Evolutionary conservation across 2,113 vertebrate genomes (phyloP).

Genomic region (Urocynchramus pylzowi): DNA sequence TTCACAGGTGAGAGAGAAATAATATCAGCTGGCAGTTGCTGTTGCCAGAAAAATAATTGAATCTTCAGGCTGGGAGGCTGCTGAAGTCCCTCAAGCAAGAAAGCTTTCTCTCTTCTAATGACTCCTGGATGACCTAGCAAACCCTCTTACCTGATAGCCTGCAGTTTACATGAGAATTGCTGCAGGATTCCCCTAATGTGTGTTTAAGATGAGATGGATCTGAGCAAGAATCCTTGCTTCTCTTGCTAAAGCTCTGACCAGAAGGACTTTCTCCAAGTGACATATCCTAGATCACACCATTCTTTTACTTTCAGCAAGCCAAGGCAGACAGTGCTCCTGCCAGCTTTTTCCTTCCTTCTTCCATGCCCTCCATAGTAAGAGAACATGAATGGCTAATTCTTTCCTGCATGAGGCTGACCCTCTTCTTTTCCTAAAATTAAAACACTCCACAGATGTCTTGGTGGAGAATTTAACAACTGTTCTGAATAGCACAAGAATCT

Average conservation of each 20-base stretch:
- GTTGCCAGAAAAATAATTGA: not conserved
- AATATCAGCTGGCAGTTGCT: not conserved
- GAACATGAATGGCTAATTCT: not conserved
- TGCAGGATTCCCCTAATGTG: not conserved
- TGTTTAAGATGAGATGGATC: not conserved
- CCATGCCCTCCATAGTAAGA: not conserved
- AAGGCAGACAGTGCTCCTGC: not conserved
- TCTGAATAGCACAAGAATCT: not conserved
- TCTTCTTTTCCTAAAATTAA: not conserved
- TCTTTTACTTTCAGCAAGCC: not conserved
- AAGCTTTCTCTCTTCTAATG: not conserved
- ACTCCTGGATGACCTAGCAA: not conserved
- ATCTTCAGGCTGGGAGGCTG: not conserved
- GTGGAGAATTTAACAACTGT: not conserved
- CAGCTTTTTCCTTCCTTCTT: not conserved
- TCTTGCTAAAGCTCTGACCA: not conserved
- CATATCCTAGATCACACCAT: not conserved
- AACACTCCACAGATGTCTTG: not conserved
- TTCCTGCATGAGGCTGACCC: not conserved
- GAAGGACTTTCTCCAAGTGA: not conserved
- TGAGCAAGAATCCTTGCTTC: not conserved
- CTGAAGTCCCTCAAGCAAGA: not conserved
- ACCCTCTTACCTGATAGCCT: not conserved
- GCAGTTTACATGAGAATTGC: not conserved
- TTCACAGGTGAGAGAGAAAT: not conserved